Base-by-base conservation (phyloP, 1,140 invertebrate species). In the Drosophila lowei region DNA sequence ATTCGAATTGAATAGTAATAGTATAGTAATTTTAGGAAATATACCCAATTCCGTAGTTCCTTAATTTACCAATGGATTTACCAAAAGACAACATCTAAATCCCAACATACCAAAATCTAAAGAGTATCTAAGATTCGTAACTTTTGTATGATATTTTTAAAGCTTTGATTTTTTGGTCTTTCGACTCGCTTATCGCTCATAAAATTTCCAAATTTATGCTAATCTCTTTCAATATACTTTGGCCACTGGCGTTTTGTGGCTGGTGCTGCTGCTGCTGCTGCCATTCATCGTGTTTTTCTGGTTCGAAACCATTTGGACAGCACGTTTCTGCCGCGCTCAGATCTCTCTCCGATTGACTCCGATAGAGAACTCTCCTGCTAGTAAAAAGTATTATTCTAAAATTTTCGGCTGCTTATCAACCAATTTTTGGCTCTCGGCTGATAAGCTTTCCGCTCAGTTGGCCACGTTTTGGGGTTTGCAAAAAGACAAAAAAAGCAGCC, bases 261-360 rank as follows among this genome's bases (percentile, higher is more conserved):
- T 47, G 42, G 55, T 52, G 62, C 56, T 56, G 48, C 61, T 72
- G 54, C 21, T 76, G 50, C 15, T 49, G 44, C 23, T 68, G 72
- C 41, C 43, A 77, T 43, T 76, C 64, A 50, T 75, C 79, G 57
- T 85, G 77, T 85, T 77, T 80, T 86, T 80, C 80, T 85, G 80
- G 72, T 85, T 79, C 49, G 59, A 9, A 46, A 46, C 8, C 48
- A 28, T 60, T 60, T 38, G 41, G 15, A 52, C 23, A 72, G 70
- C 70, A 72, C 70, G 68, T 72, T 72, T 72, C 67, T 48, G 34
- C 34, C 23, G 13, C 23, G 13, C 1, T 34, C 18, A 55, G 16
- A 44, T 16, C 13, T 30, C n/a, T 67, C 16, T 30, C 48, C 23
- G 41, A 30, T 30, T 30, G 34, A n/a, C 34, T 9, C 7, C 2